Percentiles rank a stretch among this genome's conserved stretches.
Evolutionary conservation across 2,113 vertebrate species (phyloP).

Genomic region (Manacus vitellinus): DNA sequence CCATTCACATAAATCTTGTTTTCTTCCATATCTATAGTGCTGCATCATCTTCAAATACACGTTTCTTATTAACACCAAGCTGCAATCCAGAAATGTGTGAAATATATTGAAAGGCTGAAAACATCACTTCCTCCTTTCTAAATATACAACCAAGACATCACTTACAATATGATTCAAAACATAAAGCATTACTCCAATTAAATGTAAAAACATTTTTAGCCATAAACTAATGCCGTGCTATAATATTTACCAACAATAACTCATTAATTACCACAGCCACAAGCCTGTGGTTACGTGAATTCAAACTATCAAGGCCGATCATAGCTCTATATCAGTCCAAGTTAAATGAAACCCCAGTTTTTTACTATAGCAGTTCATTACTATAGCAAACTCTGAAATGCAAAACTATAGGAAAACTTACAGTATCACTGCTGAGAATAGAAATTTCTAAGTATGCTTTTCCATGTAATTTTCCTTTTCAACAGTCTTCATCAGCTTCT

Average conservation of each 20-base stretch:
- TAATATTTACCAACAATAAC: neutral
- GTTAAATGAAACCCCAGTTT: conserved; percentile 21
- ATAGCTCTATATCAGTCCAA: neutral
- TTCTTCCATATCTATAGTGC: neutral
- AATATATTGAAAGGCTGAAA: neutral
- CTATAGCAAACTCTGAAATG: neutral
- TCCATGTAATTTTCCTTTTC: neutral
- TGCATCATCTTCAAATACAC: neutral
- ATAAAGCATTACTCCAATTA: neutral
- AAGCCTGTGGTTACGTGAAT: neutral
- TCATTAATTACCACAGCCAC: neutral
- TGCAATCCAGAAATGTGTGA: neutral
- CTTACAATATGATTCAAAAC: neutral
- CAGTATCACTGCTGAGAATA: neutral
- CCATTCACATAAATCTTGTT: neutral
- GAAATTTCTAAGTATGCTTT: neutral
- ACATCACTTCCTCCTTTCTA: neutral
- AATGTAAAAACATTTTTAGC: neutral
- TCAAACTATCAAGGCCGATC: neutral
- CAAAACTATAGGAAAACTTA: neutral
- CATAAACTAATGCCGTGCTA: neutral
- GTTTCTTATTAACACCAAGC: neutral
- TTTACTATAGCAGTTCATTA: conserved; percentile 46
- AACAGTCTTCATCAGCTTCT: neutral
- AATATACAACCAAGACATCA: neutral